Conservation (phyloP, 2,888 invertebrate genomes). For the Torymus texanus region DNA sequence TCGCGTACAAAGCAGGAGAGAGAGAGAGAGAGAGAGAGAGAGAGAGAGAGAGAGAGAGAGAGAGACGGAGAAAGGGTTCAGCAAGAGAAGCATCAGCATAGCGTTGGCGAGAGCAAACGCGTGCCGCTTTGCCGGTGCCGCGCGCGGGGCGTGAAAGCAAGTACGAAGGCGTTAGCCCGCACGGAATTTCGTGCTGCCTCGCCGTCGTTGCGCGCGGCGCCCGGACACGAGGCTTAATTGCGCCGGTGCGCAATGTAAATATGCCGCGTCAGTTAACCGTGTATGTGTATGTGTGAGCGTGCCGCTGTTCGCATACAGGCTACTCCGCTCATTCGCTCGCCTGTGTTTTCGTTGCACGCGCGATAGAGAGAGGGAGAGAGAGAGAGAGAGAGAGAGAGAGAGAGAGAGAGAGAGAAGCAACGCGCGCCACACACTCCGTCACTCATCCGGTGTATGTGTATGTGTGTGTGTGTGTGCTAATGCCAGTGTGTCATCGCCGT, state of each 20-base stretch:
- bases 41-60: too few relatives aligned
- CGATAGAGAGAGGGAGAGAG: conserved; percentile 55
- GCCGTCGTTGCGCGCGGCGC: conserved; percentile 62
- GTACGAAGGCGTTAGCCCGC: conserved; percentile 66
- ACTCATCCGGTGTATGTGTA: conserved; percentile 57
- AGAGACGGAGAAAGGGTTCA: too few relatives aligned
- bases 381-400: conserved; percentile 48
- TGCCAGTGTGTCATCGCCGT: conserved; percentile 59
- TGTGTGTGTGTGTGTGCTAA: conserved; percentile 59
- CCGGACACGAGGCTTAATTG: conserved; percentile 73
- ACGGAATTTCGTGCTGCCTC: conserved; percentile 64
- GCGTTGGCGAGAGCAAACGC: conserved; percentile 6
- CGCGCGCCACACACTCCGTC: conserved; percentile 65
- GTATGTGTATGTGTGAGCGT: too few relatives aligned
- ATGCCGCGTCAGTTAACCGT: conserved; percentile 71
- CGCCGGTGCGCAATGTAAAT: conserved; percentile 73
- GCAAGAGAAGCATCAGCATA: not conserved
- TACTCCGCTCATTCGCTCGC: conserved; percentile 7
- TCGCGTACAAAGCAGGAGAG: too few relatives aligned
- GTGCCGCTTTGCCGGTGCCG: conserved; percentile 51
- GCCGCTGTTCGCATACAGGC: conserved; percentile 62
- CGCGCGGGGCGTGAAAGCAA: conserved; percentile 60
- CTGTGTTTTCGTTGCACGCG: conserved; percentile 50
- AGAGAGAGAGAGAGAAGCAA: conserved; percentile 57
- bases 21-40: too few relatives aligned